These are phyloP conservation scores for Galemys pyrenaicus DNA, from an alignment of 2,113 vertebrate genomes.

Conservation along the genomic window DNA sequence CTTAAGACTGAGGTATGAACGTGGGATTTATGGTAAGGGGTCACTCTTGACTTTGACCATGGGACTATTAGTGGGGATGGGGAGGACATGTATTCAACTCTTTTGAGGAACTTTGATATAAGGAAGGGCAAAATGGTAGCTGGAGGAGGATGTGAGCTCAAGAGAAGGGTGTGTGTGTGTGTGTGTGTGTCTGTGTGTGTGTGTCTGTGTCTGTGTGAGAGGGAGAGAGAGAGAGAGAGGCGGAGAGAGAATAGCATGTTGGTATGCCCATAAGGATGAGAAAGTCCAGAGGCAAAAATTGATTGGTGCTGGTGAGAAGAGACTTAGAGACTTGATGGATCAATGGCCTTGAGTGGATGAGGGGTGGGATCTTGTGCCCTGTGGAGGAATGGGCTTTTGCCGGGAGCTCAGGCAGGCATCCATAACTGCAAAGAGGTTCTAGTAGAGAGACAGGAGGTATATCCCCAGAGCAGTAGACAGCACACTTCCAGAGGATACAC, in stretches of 20 bases:
- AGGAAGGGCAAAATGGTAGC: not conserved
- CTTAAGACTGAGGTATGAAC: not conserved
- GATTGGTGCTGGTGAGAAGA: not conserved
- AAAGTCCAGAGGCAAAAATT: not conserved
- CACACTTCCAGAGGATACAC: fast-evolving
- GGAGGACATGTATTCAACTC: fast-evolving
- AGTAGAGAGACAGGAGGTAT: not conserved
- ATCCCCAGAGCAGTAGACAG: not conserved
- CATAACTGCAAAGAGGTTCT: not conserved
- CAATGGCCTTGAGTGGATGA: not conserved
- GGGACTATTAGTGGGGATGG: too few relatives aligned
- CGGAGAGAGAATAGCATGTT: too few relatives aligned
- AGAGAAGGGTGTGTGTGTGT: not conserved
- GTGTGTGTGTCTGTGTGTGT: not conserved
- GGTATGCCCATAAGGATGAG: not conserved
- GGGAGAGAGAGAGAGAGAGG: not conserved
- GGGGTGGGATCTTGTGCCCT: not conserved
- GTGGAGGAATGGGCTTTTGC: not conserved
- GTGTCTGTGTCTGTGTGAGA: not conserved
- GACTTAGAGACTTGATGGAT: not conserved
- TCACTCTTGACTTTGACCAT: not conserved
- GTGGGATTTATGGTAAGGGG: not conserved
- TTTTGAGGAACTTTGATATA: not conserved
- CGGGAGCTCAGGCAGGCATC: not conserved
- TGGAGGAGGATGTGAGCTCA: not conserved